Evolutionary conservation across 1,140 invertebrate species (phyloP), one percentile per base, ranked within the genome.

Genomic region (Pogonognathellus flavescens): DNA sequence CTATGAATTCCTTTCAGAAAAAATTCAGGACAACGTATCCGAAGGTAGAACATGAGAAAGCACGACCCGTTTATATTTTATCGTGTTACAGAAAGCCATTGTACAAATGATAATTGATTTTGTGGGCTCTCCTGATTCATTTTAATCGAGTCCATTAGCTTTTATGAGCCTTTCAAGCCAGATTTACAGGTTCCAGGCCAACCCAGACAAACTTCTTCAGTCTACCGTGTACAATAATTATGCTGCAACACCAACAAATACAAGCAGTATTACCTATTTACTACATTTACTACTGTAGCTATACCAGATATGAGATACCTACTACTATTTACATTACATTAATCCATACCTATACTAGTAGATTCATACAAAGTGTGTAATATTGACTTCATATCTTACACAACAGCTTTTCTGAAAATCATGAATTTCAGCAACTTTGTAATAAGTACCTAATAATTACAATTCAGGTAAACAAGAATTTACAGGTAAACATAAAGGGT

Each of bases 131-230:
- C 41, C 13, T 83, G 59, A 83, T 62, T 83, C 82, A 60, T 83
- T 60, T 83, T 83, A 83, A 83, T 83, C 55, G 82, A 50, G 82
- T 57, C 22, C 82, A 83, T 83, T 83, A 83, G 82, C 59, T 83
- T 83, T 83, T 83, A 83, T 83, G 82, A 62, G 82, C 9, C 59
- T 62, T 83, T 57, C 22, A 59, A 83, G 55, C 57, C 57, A 57
- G 80, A 76, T 76, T 76, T 76, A 76, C 70, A 76, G 70, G 70
- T 76, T 76, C 70, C 70, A 50, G 25, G 11, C 41, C 70, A 76
- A 50, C 70, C 70, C 41, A 49, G 70, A 49, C 70, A 49, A 14
- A 16, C 70, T 76, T 76, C 41, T 76, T 76, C 41, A 76, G 25
- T 76, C 70, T 76, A 76, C 70, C 13, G 31, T 41, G 31, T 41